phyloP scores from a whole-genome alignment of 2,888 invertebrate species.

The Argyresthia albistria region DNA sequence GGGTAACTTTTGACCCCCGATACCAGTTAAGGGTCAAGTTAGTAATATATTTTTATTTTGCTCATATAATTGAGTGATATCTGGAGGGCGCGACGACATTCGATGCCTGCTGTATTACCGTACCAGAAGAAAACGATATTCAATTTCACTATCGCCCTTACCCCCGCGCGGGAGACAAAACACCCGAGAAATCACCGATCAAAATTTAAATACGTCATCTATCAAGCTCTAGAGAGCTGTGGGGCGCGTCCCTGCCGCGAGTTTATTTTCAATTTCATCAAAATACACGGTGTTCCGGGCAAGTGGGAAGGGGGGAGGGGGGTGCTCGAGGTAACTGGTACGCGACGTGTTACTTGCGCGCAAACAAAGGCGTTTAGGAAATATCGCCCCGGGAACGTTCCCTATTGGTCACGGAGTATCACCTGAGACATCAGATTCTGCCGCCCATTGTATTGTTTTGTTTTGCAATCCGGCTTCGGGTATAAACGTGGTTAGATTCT shows the following conservation, averaged over 20 bases:
- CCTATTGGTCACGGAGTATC: no score
- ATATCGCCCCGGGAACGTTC: neutral
- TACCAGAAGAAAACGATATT: no score
- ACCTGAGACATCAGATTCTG: no score
- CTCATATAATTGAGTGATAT: no score
- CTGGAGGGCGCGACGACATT: no score
- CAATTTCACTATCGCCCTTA: no score
- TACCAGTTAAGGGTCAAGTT: no score
- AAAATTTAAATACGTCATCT: neutral
- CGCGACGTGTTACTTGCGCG: neutral
- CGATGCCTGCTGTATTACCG: no score
- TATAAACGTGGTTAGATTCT: neutral
- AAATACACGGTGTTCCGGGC: constrained; percentile 30
- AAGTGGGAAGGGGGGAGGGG: neutral
- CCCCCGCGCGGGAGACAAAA: no score
- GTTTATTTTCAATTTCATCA: constrained; percentile 66
- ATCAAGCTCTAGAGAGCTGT: neutral
- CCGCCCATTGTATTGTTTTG: neutral
- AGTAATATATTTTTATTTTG: no score
- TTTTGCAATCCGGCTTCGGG: no score
- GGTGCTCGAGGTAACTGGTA: neutral
- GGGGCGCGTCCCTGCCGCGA: neutral
- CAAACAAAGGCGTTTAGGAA: neutral
- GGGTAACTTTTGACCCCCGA: no score
- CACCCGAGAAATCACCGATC: neutral